These are phyloP conservation scores for Sitobion miscanthi DNA, from an alignment of 1,140 invertebrate species.

Conservation along the genomic window DNA sequence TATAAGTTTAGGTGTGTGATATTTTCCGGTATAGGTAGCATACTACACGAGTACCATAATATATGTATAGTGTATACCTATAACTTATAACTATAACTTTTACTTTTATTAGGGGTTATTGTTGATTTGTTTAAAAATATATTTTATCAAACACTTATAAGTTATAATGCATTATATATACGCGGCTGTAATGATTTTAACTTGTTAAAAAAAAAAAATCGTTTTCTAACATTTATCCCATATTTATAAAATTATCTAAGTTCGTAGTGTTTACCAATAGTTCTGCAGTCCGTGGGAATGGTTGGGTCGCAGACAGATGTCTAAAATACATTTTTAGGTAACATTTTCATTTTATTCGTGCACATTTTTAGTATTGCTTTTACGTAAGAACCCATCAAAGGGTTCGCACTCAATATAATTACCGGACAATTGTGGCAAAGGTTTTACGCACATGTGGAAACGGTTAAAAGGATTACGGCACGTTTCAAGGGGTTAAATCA, in stretches of 20 bases:
- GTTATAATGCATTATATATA: background rate
- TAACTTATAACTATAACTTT: no score
- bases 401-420: conserved; percentile 45
- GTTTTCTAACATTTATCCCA: background rate
- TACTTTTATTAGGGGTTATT: background rate
- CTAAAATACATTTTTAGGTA: conserved; percentile 10
- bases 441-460: conserved; percentile 53
- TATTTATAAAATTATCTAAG: background rate
- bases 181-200: background rate
- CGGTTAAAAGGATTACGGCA: conserved; percentile 53
- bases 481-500: conserved; percentile 51
- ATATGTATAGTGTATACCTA: background rate
- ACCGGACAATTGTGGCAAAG: conserved; percentile 48
- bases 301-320: conserved; percentile 29
- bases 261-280: background rate
- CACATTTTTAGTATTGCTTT: background rate
- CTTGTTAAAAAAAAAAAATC: background rate
- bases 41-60: no score
- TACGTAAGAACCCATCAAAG: conserved; percentile 12
- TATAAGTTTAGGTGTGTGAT: no score
- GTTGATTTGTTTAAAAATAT: background rate
- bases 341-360: background rate
- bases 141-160: background rate
- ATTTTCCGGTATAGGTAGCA: no score
- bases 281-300: conserved; percentile 26